These are phyloP conservation scores for Pseudochaenichthys georgianus DNA, from an alignment of 2,797 vertebrate genomes.

Conservation along the genomic window DNA sequence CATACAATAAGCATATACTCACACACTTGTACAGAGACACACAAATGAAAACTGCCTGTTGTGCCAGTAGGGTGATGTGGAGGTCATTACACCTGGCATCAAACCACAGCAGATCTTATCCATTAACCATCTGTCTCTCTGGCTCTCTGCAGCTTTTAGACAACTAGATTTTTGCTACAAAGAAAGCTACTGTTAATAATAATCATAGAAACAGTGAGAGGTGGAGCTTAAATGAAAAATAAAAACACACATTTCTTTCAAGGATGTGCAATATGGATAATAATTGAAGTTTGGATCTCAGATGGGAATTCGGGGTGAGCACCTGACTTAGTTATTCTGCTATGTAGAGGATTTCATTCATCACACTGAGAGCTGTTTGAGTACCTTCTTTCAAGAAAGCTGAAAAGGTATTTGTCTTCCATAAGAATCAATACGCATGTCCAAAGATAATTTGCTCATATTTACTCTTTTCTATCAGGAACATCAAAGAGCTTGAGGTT, in stretches of 20 bases:
- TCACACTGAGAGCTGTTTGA: background rate
- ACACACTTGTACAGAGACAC: slow-evolving; percentile 24
- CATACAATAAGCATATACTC: background rate
- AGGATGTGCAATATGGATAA: background rate
- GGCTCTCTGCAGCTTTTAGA: slow-evolving; percentile 48
- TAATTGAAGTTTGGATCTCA: background rate
- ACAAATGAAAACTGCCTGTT: slow-evolving; percentile 32
- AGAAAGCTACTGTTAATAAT: slow-evolving; percentile 32
- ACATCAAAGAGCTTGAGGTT: background rate
- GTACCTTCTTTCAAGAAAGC: background rate
- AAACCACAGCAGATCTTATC: slow-evolving; percentile 68
- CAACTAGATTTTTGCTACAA: slow-evolving; percentile 39
- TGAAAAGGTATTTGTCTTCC: slow-evolving; percentile 2
- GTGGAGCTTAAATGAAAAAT: background rate
- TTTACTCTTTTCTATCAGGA: background rate
- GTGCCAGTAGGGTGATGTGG: slow-evolving; percentile 61
- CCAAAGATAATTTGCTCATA: background rate
- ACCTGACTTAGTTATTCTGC: background rate
- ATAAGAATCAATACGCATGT: background rate
- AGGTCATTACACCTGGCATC: slow-evolving; percentile 76
- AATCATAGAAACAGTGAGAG: slow-evolving; percentile 25
- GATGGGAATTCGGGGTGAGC: background rate
- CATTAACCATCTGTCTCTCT: slow-evolving; percentile 76
- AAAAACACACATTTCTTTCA: slow-evolving; percentile 15
- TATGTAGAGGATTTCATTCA: background rate